phyloP scores from a whole-genome alignment of 2,797 vertebrate species.

The Oreochromis grahami region DNA sequence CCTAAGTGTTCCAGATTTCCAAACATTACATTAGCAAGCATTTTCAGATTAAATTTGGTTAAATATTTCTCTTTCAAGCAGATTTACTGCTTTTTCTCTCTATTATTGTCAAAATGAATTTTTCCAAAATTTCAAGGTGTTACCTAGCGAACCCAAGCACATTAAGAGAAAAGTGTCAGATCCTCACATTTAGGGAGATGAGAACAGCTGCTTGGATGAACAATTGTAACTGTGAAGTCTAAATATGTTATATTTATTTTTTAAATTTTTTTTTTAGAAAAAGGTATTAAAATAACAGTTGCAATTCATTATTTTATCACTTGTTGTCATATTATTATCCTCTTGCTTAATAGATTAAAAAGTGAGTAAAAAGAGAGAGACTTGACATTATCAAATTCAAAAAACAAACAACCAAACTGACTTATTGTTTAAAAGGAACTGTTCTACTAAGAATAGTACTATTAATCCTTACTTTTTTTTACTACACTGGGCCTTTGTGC shows the following conservation, averaged over 20 bases:
- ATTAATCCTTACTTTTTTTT: background rate
- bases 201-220: background rate
- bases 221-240: accelerated
- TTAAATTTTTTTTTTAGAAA: background rate
- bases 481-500: background rate
- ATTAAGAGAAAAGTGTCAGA: background rate
- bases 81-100: background rate
- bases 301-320: background rate
- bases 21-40: background rate
- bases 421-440: background rate
- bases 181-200: background rate
- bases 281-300: accelerated
- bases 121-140: background rate
- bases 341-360: background rate
- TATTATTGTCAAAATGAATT: background rate
- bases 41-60: background rate
- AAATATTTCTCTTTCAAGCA: background rate
- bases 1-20: background rate
- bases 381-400: background rate
- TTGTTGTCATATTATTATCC: background rate
- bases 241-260: background rate
- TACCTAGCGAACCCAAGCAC: background rate
- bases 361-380: background rate
- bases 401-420: background rate
- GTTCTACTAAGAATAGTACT: background rate